phyloP scores from a whole-genome alignment of 1,140 invertebrate species.

The Drosophila grimshawi region DNA sequence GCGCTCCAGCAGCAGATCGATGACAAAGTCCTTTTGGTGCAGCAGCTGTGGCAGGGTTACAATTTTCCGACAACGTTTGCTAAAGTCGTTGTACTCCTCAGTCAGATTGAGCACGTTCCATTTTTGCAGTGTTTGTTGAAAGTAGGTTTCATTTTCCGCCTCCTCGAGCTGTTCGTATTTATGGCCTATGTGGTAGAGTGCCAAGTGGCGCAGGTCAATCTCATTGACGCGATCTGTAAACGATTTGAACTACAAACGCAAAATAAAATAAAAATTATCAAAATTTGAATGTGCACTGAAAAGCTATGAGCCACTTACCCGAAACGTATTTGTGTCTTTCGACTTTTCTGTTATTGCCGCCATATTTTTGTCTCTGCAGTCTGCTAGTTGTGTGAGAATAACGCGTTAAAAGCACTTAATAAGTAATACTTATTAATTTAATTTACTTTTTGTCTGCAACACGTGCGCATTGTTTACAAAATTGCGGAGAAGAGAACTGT shows the following conservation, averaged over 20 bases:
- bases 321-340: conserved; percentile 92
- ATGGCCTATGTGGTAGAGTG: conserved; percentile 88
- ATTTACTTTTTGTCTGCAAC: conserved; percentile 34
- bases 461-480: conserved; percentile 61
- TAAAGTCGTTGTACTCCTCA: conserved; percentile 91
- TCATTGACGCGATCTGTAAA: conserved; percentile 93
- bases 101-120: conserved; percentile 94
- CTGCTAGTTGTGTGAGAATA: background rate
- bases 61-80: conserved; percentile 89
- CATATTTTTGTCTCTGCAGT: conserved; percentile 85
- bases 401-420: conserved; percentile 3
- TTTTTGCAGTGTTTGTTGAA: conserved; percentile 92
- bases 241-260: conserved; percentile 90
- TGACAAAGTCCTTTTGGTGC: conserved; percentile 90
- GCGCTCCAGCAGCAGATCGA: conserved; percentile 89
- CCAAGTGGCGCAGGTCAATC: conserved; percentile 92
- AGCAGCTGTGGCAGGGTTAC: conserved; percentile 92
- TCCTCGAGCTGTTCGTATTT: conserved; percentile 87
- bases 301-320: conserved; percentile 86
- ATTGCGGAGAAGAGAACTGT: conserved; percentile 5
- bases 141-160: conserved; percentile 89
- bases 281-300: background rate
- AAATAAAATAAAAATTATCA: conserved; percentile 10
- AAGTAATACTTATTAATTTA: background rate
- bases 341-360: conserved; percentile 90